These are phyloP conservation scores for Lepidocolaptes lacrymiger DNA, from an alignment of 2,797 vertebrate genomes.

Conservation along the genomic window DNA sequence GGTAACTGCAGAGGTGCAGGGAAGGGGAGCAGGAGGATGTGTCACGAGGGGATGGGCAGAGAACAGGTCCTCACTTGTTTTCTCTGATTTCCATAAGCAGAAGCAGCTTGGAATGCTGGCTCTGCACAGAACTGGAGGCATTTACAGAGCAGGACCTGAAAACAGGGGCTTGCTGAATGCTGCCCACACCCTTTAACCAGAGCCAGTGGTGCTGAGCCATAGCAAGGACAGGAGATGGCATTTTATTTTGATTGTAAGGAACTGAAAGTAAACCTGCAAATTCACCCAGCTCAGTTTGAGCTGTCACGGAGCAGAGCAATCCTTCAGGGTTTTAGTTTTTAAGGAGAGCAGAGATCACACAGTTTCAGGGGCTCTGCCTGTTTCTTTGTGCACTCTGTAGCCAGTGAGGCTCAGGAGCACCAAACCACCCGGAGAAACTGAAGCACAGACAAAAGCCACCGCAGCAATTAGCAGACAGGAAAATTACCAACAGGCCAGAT, in stretches of 20 bases:
- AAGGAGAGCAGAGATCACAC: fast-evolving
- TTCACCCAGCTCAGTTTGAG: background rate
- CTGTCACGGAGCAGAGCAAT: background rate
- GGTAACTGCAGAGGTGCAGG: fast-evolving
- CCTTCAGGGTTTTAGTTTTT: background rate
- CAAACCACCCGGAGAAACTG: background rate
- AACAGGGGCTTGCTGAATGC: background rate
- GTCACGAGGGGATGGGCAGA: background rate
- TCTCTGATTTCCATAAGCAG: background rate
- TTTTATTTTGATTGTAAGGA: background rate
- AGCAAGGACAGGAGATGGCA: background rate
- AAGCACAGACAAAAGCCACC: background rate
- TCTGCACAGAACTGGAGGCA: background rate
- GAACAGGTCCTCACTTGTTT: background rate
- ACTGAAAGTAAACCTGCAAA: background rate
- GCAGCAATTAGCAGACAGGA: background rate
- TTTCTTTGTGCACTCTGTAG: background rate
- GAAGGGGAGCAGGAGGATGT: background rate
- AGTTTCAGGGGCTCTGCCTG: background rate
- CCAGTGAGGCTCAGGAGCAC: background rate
- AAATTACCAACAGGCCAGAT: background rate
- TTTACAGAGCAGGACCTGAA: background rate
- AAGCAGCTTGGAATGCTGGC: background rate
- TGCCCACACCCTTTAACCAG: fast-evolving
- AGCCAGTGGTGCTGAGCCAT: background rate